These are phyloP conservation scores for Okamejei kenojei DNA, from an alignment of 2,797 vertebrate species.

Conservation along the genomic window DNA sequence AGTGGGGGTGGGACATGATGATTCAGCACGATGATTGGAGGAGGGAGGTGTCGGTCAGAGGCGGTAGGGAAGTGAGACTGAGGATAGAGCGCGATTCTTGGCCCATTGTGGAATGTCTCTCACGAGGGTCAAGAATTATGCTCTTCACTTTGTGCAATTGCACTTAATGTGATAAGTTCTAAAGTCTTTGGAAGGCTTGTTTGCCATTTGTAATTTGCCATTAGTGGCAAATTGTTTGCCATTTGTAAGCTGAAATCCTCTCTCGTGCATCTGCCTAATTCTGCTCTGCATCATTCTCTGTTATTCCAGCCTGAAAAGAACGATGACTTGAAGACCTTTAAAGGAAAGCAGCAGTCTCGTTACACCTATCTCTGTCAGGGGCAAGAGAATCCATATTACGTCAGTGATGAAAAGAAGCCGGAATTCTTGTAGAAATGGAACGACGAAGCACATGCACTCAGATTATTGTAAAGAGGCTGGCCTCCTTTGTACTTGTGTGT, in stretches of 20 bases:
- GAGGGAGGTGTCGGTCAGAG: too few species aligned
- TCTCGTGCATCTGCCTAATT: neutral
- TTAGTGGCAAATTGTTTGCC: neutral
- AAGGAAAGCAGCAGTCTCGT: constrained; percentile 55
- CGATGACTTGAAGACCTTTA: constrained; percentile 62
- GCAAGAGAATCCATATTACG: constrained; percentile 67
- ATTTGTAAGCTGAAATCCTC: neutral
- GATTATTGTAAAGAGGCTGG: neutral
- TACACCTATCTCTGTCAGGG: constrained; percentile 66
- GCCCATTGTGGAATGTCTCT: too few species aligned
- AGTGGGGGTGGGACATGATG: too few species aligned
- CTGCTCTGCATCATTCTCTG: constrained; percentile 52
- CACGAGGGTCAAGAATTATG: too few species aligned
- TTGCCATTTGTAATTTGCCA: neutral
- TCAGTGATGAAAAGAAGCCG: constrained; percentile 49
- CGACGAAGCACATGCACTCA: neutral
- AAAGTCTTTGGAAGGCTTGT: too few species aligned
- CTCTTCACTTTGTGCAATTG: neutral
- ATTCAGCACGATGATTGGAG: too few species aligned
- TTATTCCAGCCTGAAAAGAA: constrained; percentile 57
- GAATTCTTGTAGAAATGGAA: constrained; percentile 1
- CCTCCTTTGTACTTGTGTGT: neutral
- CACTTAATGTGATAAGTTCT: neutral
- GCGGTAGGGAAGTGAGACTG: too few species aligned
- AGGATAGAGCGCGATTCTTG: too few species aligned